Evolutionary conservation across 2,888 invertebrate species (phyloP).

Genomic region (Strigamia maritima): DNA sequence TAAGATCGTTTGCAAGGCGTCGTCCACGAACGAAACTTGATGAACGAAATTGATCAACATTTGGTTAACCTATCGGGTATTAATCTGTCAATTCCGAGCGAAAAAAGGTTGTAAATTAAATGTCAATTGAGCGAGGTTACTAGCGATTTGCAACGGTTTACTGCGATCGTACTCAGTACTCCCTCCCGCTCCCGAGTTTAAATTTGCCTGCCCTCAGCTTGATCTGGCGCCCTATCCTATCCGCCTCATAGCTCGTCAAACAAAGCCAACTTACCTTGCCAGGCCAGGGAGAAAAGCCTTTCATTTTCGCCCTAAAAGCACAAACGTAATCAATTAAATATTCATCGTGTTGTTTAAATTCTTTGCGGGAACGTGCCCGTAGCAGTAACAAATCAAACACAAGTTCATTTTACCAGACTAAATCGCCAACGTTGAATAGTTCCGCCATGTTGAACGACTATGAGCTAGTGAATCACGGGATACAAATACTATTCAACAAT

Average conservation of each 20-base stretch:
- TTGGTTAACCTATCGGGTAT: too few relatives aligned
- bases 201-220: constrained; percentile 25
- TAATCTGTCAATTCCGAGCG: too few relatives aligned
- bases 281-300: constrained; percentile 95
- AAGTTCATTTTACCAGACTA: constrained; percentile 62
- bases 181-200: constrained; percentile 8
- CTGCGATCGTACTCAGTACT: background rate
- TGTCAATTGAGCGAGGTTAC: background rate
- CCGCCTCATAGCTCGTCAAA: constrained; percentile 34
- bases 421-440: constrained; percentile 64
- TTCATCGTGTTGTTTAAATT: background rate
- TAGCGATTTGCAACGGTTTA: background rate
- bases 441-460: constrained; percentile 56
- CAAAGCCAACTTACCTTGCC: constrained; percentile 73
- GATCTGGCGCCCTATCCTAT: constrained; percentile 20
- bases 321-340: constrained; percentile 47
- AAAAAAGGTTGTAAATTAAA: too few relatives aligned
- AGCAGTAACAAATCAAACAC: background rate
- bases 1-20: constrained; percentile 22
- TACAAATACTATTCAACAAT: constrained; percentile 30
- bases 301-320: constrained; percentile 91
- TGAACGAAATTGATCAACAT: background rate
- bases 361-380: constrained; percentile 29
- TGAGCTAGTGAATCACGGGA: constrained; percentile 30
- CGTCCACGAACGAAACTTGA: background rate